These are phyloP conservation scores for Megalopta genalis DNA, from an alignment of 1,140 invertebrate species.

Conservation along the genomic window DNA sequence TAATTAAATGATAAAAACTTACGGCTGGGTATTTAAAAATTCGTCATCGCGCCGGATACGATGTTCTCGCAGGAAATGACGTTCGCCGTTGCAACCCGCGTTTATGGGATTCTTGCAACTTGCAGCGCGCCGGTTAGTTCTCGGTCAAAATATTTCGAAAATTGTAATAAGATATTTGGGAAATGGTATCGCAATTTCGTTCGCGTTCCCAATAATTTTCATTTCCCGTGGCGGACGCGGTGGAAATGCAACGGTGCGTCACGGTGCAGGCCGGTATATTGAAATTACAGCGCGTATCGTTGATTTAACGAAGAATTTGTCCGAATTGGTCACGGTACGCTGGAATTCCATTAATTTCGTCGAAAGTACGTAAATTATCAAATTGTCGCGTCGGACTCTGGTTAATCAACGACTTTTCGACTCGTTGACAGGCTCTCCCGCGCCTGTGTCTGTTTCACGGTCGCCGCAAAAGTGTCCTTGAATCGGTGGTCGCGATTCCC, in stretches of 20 bases:
- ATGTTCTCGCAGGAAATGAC: neutral
- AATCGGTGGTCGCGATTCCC: neutral
- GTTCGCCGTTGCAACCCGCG: neutral
- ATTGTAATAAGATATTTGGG: too few species aligned
- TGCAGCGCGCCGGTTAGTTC: too few species aligned
- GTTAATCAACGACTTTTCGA: too few species aligned
- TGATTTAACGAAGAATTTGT: constrained; percentile 6
- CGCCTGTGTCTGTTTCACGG: too few species aligned
- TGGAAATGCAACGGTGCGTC: neutral
- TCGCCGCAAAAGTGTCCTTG: neutral
- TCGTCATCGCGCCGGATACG: constrained; percentile 12
- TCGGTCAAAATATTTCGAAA: too few species aligned
- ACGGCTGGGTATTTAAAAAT: constrained; percentile 33
- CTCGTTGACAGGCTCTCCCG: too few species aligned
- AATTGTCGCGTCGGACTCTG: too few species aligned
- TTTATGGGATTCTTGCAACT: too few species aligned
- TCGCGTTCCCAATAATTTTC: constrained; percentile 11
- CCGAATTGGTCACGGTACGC: neutral
- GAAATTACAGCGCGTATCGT: constrained; percentile 12
- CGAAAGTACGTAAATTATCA: neutral
- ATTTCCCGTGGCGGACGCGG: neutral
- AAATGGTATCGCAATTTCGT: neutral
- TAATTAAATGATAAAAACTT: constrained; percentile 72
- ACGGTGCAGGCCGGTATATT: neutral
- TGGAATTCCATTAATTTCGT: constrained; percentile 9